Evolutionary conservation across 2,113 vertebrate genomes (phyloP).

Genomic region (Echinops telfairi): DNA sequence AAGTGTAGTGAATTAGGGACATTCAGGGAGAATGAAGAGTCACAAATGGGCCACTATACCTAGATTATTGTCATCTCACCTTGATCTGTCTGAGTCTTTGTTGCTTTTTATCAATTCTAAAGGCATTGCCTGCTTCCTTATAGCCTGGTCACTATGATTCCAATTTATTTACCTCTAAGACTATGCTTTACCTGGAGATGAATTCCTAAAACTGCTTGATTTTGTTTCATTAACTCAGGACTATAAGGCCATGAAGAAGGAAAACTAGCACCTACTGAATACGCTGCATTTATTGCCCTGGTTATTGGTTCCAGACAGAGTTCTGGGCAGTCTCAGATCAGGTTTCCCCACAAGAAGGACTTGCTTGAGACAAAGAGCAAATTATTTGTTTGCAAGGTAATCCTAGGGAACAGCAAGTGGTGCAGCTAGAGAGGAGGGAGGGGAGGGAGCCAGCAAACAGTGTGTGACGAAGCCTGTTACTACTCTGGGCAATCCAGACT

Average conservation of each 20-base stretch:
- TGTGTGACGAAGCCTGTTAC: not conserved
- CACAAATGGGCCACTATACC: not conserved
- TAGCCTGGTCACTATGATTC: not conserved
- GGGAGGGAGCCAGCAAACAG: not conserved
- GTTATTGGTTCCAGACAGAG: not conserved
- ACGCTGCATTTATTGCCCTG: no score
- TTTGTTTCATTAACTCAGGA: not conserved
- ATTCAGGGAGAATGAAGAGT: not conserved
- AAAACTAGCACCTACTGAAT: not conserved
- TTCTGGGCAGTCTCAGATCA: not conserved
- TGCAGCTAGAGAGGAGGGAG: not conserved
- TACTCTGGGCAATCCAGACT: not conserved
- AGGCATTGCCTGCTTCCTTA: not conserved
- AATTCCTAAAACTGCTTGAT: slow-evolving; percentile 36
- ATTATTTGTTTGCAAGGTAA: not conserved
- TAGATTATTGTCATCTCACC: not conserved
- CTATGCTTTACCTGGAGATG: not conserved
- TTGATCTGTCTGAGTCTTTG: slow-evolving; percentile 5
- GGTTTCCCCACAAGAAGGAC: not conserved
- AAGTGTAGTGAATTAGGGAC: not conserved
- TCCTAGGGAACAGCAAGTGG: not conserved
- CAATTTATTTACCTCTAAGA: not conserved
- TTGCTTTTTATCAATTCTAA: not conserved
- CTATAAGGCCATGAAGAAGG: not conserved
- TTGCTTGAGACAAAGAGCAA: not conserved